These are phyloP conservation scores for Germaria angustata DNA, from an alignment of 2,888 invertebrate genomes.

Conservation along the genomic window DNA sequence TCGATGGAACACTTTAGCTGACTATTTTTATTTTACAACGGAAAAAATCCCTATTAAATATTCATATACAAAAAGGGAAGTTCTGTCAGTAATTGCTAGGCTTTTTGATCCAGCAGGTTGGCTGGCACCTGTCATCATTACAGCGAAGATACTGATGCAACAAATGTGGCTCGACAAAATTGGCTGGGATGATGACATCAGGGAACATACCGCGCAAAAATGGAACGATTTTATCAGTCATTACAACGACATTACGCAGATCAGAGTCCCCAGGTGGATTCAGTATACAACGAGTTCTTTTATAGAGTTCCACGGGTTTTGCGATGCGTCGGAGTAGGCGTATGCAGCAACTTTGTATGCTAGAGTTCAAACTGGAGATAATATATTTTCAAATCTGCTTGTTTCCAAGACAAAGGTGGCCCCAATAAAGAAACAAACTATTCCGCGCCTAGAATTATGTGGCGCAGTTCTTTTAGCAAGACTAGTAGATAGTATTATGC, in stretches of 20 bases:
- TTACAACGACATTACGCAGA: neutral
- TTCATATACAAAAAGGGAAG: neutral
- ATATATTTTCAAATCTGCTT: too few species aligned
- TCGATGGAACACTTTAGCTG: neutral
- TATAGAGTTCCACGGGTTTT: too few species aligned
- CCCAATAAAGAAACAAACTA: too few species aligned
- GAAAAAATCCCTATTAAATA: neutral
- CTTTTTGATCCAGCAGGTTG: too few species aligned
- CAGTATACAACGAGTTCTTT: too few species aligned
- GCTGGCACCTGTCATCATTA: neutral
- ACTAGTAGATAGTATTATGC: too few species aligned
- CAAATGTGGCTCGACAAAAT: neutral
- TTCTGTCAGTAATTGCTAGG: too few species aligned
- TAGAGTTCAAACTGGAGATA: too few species aligned
- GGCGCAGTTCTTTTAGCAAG: too few species aligned
- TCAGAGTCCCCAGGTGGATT: neutral
- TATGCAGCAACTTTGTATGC: too few species aligned
- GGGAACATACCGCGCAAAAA: neutral
- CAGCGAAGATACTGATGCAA: neutral
- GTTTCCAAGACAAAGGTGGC: neutral
- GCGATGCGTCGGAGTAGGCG: too few species aligned
- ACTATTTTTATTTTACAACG: neutral
- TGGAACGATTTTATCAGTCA: neutral
- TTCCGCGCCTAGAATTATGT: neutral
- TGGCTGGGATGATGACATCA: too few species aligned